These are phyloP conservation scores for Rhamphomyia laevipes DNA, from an alignment of 2,888 invertebrate species.

Conservation along the genomic window DNA sequence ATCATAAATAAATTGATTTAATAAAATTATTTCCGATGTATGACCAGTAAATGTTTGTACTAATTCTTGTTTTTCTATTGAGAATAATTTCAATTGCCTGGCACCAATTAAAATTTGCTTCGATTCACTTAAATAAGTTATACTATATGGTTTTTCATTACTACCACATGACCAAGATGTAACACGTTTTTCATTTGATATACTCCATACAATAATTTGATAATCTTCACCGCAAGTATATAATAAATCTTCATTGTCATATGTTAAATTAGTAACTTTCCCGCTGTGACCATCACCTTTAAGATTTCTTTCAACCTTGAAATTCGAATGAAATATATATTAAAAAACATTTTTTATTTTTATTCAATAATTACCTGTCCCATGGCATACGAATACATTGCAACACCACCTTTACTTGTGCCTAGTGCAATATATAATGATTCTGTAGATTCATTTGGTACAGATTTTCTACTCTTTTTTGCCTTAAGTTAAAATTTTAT, in stretches of 20 bases:
- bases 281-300: conserved; percentile 39
- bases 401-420: conserved; percentile 28
- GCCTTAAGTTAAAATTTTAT: no score
- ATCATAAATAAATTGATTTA: conserved; percentile 29
- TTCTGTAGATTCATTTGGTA: conserved; percentile 8
- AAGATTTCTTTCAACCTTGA: conserved; percentile 28
- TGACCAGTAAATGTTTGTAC: conserved; percentile 54
- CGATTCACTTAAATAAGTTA: conserved; percentile 30
- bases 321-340: not conserved
- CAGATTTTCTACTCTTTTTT: conserved; percentile 23
- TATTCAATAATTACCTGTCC: conserved; percentile 24
- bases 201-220: conserved; percentile 42
- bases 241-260: conserved; percentile 39
- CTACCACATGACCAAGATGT: conserved; percentile 50
- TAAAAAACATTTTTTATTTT: not conserved
- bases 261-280: conserved; percentile 42
- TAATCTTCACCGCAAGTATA: conserved; percentile 48
- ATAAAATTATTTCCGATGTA: conserved; percentile 43
- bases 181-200: conserved; percentile 34
- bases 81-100: conserved; percentile 41
- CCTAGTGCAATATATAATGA: conserved; percentile 30
- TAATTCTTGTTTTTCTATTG: conserved; percentile 44
- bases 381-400: conserved; percentile 28
- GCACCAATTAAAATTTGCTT: conserved; percentile 29
- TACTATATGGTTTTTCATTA: conserved; percentile 39